These are phyloP conservation scores for Sphaeridia pumilis DNA, from an alignment of 2,888 invertebrate genomes.

Conservation along the genomic window DNA sequence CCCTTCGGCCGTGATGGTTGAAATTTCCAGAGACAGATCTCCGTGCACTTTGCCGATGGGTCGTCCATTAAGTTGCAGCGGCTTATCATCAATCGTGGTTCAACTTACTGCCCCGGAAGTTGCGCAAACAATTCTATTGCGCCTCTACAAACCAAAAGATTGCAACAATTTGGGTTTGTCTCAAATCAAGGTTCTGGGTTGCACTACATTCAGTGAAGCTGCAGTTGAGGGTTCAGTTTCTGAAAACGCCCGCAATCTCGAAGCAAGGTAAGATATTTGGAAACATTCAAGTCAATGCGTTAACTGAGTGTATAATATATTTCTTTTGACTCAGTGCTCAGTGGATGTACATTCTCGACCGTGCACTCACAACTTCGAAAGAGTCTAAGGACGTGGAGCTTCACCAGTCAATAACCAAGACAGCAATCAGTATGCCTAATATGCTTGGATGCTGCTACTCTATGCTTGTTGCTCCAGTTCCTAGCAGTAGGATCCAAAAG, in stretches of 20 bases:
- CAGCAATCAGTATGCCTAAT: slow-evolving; percentile 55
- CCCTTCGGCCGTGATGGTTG: slow-evolving; percentile 66
- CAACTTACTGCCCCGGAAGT: slow-evolving; percentile 73
- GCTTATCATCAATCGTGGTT: slow-evolving; percentile 73
- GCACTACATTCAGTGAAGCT: slow-evolving; percentile 65
- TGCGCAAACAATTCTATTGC: slow-evolving; percentile 66
- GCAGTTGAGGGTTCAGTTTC: slow-evolving; percentile 28
- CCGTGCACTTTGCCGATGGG: slow-evolving; percentile 67
- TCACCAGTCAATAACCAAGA: slow-evolving; percentile 39
- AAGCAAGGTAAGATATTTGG: slow-evolving; percentile 23
- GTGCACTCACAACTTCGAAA: slow-evolving; percentile 26
- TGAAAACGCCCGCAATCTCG: slow-evolving; percentile 24
- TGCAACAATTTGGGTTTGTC: slow-evolving; percentile 80
- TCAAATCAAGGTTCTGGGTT: slow-evolving; percentile 72
- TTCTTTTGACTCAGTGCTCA: slow-evolving; percentile 24
- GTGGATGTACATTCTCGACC: slow-evolving; percentile 35
- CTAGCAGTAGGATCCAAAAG: slow-evolving; percentile 37
- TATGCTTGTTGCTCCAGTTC: slow-evolving; percentile 56
- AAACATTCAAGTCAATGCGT: neutral
- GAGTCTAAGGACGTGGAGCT: slow-evolving; percentile 10
- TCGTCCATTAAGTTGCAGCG: slow-evolving; percentile 73
- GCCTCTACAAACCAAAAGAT: slow-evolving; percentile 72
- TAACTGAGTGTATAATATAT: neutral
- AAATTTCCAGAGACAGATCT: slow-evolving; percentile 69
- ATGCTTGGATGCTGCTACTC: slow-evolving; percentile 60